phyloP scores from a whole-genome alignment of 2,888 invertebrate species.

The Nudaria mundana region DNA sequence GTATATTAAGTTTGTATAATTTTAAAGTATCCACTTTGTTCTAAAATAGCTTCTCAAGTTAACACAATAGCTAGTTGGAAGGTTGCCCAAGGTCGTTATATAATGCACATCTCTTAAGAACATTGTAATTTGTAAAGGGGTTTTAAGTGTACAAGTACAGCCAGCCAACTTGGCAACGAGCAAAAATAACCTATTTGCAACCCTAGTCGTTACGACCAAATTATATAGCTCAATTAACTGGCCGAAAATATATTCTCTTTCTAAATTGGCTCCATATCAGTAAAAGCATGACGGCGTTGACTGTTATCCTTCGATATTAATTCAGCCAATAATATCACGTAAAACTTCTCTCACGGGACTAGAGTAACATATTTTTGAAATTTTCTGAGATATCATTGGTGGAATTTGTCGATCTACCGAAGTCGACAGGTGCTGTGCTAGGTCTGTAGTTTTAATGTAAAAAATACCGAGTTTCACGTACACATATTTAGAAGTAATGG shows the following conservation, averaged over 20 bases:
- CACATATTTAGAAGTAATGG: too few species aligned
- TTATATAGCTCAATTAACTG: constrained; percentile 68
- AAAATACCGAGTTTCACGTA: too few species aligned
- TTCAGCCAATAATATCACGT: too few species aligned
- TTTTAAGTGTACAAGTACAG: constrained; percentile 19
- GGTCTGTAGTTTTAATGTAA: too few species aligned
- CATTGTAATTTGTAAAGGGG: constrained; percentile 24
- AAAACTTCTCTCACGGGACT: too few species aligned
- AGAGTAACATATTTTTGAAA: too few species aligned
- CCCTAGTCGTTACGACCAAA: constrained; percentile 56
- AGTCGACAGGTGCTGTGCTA: too few species aligned
- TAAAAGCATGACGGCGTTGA: too few species aligned
- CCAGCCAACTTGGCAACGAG: constrained; percentile 35
- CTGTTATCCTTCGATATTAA: too few species aligned
- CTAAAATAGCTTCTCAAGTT: not conserved
- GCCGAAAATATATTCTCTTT: constrained; percentile 43
- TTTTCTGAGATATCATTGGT: too few species aligned
- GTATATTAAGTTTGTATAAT: not conserved
- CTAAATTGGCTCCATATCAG: constrained; percentile 45
- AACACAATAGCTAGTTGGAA: constrained; percentile 1
- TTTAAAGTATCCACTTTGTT: not conserved
- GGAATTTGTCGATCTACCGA: too few species aligned
- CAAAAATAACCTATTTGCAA: constrained; percentile 41
- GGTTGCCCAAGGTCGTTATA: not conserved
- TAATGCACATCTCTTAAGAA: constrained; percentile 3